Evolutionary conservation across 2,888 invertebrate genomes (phyloP).

Genomic region (Nudaria mundana): DNA sequence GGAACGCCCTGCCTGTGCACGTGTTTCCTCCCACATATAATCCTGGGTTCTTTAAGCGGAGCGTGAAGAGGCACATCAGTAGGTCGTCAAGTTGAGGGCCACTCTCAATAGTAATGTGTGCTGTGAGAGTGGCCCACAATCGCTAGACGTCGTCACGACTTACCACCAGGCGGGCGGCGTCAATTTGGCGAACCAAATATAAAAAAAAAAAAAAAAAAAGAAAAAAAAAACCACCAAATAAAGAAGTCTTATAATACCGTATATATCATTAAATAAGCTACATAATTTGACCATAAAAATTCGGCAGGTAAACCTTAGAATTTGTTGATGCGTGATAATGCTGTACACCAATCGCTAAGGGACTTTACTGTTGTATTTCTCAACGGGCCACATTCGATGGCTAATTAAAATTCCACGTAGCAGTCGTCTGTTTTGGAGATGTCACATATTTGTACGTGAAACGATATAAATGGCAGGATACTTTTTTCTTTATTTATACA

Average conservation of each 20-base stretch:
- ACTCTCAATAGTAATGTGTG: too few relatives aligned
- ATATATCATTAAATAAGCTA: conserved; percentile 53
- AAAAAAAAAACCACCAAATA: too few relatives aligned
- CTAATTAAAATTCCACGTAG: conserved; percentile 60
- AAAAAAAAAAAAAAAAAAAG: too few relatives aligned
- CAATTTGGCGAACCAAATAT: too few relatives aligned
- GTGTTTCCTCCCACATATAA: too few relatives aligned
- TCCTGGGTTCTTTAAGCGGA: too few relatives aligned
- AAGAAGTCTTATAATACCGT: conserved; percentile 44
- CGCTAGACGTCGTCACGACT: too few relatives aligned
- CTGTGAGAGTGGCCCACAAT: too few relatives aligned
- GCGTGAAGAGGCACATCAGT: too few relatives aligned
- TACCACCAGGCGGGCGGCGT: too few relatives aligned
- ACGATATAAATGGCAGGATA: conserved; percentile 24
- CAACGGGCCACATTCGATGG: conserved; percentile 43
- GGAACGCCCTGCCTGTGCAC: too few relatives aligned
- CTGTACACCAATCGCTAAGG: conserved; percentile 33
- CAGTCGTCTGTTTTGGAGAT: conserved; percentile 48
- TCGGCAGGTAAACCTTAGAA: conserved; percentile 58
- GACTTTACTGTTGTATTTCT: conserved; percentile 38
- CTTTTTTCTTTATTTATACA: conserved; percentile 41
- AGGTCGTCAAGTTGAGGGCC: too few relatives aligned
- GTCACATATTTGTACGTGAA: conserved; percentile 43
- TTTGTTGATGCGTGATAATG: conserved; percentile 44
- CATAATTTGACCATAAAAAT: conserved; percentile 56